Evolutionary conservation across 2,113 vertebrate genomes (phyloP).

Genomic region (Pao palembangensis): DNA sequence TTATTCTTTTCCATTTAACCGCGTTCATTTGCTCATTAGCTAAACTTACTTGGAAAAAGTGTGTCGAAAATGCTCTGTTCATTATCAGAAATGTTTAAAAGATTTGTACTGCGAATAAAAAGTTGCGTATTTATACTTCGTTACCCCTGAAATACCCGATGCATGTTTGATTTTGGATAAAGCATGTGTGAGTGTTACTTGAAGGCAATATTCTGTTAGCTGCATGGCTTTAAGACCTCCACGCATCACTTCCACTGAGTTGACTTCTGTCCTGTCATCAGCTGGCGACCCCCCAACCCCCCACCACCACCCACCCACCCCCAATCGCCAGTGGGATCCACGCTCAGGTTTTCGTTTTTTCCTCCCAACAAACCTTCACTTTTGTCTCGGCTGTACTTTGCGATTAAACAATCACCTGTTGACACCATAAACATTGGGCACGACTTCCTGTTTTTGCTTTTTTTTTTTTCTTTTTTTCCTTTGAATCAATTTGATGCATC

Average conservation of each 20-base stretch:
- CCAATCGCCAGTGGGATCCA: slow-evolving; percentile 25
- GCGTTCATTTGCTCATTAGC: slow-evolving; percentile 38
- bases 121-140: slow-evolving; percentile 52
- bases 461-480: slow-evolving; percentile 30
- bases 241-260: slow-evolving; percentile 50
- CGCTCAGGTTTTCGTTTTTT: slow-evolving; percentile 57
- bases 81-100: slow-evolving; percentile 45
- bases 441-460: slow-evolving; percentile 43
- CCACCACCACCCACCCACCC: neutral
- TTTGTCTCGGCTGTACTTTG: slow-evolving; percentile 66
- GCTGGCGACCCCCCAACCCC: slow-evolving; percentile 31
- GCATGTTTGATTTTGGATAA: slow-evolving; percentile 73
- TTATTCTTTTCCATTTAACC: slow-evolving; percentile 53
- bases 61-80: slow-evolving; percentile 55
- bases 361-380: slow-evolving; percentile 13
- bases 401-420: slow-evolving; percentile 74
- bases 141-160: slow-evolving; percentile 54
- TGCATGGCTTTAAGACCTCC: slow-evolving; percentile 72
- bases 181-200: slow-evolving; percentile 73
- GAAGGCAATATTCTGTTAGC: slow-evolving; percentile 69
- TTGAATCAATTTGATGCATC: slow-evolving; percentile 52
- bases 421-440: slow-evolving; percentile 63
- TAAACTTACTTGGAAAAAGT: slow-evolving; percentile 20
- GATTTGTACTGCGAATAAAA: slow-evolving; percentile 61
- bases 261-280: slow-evolving; percentile 40